phyloP scores from a whole-genome alignment of 2,888 invertebrate species.

The Odontomyia ornata region DNA sequence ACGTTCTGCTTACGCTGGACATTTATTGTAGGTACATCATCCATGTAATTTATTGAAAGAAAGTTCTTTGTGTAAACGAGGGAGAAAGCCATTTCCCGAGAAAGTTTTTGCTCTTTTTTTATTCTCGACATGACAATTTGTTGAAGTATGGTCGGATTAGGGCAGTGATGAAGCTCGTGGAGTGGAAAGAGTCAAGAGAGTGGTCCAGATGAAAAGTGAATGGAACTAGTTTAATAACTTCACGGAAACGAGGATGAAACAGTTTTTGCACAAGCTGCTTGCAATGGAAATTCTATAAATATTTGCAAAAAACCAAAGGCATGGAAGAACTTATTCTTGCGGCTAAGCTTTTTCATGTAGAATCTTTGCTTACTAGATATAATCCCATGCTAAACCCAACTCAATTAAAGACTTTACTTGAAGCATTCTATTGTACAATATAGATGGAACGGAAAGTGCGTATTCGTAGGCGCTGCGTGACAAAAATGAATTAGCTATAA shows the following conservation, averaged over 20 bases:
- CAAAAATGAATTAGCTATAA: too few species aligned
- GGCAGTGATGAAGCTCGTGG: slow-evolving; percentile 26
- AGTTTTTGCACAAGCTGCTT: neutral
- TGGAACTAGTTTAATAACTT: slow-evolving; percentile 27
- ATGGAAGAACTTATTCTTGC: too few species aligned
- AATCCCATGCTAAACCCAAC: too few species aligned
- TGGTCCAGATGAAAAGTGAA: neutral
- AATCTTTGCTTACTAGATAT: too few species aligned
- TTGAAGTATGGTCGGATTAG: slow-evolving; percentile 29
- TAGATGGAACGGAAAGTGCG: too few species aligned
- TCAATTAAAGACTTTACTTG: too few species aligned
- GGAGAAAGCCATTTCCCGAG: slow-evolving; percentile 31
- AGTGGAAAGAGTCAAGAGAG: neutral
- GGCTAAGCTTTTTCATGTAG: too few species aligned
- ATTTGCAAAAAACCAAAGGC: too few species aligned
- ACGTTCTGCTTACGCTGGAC: slow-evolving; percentile 50
- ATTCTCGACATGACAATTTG: slow-evolving; percentile 40
- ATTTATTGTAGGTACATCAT: slow-evolving; percentile 49
- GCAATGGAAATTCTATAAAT: too few species aligned
- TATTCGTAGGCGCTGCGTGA: too few species aligned
- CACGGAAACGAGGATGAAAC: neutral
- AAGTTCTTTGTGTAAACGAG: slow-evolving; percentile 34
- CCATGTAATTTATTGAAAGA: slow-evolving; percentile 46
- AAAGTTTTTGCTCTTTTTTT: slow-evolving; percentile 39
- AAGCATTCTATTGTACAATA: too few species aligned